Conservation (phyloP, 2,113 vertebrate species). For the Anseranas semipalmata region DNA sequence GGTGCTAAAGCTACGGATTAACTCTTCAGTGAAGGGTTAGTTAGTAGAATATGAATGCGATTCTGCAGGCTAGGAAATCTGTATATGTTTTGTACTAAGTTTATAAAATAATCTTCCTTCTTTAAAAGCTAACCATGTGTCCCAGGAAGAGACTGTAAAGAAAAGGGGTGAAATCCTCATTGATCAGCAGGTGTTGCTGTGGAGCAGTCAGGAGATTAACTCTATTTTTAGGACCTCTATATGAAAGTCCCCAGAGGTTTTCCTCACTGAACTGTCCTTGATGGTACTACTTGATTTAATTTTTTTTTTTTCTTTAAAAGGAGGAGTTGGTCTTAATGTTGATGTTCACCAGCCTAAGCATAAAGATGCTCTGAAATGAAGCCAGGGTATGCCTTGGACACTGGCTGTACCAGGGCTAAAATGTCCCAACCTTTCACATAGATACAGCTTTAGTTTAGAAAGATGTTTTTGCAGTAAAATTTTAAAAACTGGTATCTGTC, state of each 20-base stretch:
- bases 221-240: not conserved
- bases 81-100: not conserved
- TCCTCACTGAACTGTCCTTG: not conserved
- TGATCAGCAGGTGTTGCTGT: conserved; percentile 57
- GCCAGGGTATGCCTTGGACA: not conserved
- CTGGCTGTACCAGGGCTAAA: not conserved
- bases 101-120: not conserved
- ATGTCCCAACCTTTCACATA: not conserved
- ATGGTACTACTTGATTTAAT: not conserved
- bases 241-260: not conserved
- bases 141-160: not conserved
- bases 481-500: not conserved
- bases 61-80: not conserved
- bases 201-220: conserved; percentile 34
- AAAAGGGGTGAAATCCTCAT: conserved; percentile 26
- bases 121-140: not conserved
- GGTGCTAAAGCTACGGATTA: not conserved
- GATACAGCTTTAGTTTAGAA: not conserved
- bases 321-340: not conserved
- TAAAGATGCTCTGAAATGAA: not conserved
- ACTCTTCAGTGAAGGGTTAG: not conserved
- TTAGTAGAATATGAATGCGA: not conserved
- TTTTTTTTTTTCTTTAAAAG: not conserved
- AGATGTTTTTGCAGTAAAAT: not conserved
- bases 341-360: not conserved